Evolutionary conservation across 2,113 vertebrate genomes (phyloP), one percentile per base, ranked within the genome.

Genomic region (Bungarus multicinctus): DNA sequence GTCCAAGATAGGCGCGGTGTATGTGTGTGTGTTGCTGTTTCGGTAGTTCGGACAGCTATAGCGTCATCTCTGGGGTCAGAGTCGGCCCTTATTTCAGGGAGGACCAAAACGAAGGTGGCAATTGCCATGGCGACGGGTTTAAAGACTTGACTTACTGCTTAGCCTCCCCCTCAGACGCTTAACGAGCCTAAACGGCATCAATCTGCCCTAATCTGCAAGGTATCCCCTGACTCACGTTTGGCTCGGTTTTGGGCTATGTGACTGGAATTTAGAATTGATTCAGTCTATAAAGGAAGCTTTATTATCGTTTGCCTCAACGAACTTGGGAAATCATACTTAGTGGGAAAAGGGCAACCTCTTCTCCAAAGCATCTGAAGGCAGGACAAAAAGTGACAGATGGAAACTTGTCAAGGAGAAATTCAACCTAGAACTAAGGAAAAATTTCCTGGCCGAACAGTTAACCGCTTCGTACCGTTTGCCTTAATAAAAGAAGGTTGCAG

Each of bases 81-180:
- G 50, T 22, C n/a, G 54, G 55, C 55, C 5, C 25, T 87, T 50
- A 4, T 30, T 64, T 92, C n/a, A 8, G 47, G 25, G 20, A 27
- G 69, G 89, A n/a, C 11, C 43, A 64, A 47, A 18, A 27, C 5
- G 11, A 50, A 27, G 5, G n/a, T 53, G 14, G 20, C 53, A 30
- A 54, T 45, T 89, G 54, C 64, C 92, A 89, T 85, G 88, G 53
- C 52, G 30, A 89, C 91, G 10, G 50, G n/a, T 16, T n/a, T 27
- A 16, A 18, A 89, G 54, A n/a, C 27, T 64, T 89, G 25, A 34
- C 30, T 23, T 22, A 45, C 45, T 18, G 5, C 10, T 91, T n/a
- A 18, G 39, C n/a, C 55, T 27, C 5, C 34, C 14, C 22, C 16
- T 53, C 12, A n/a, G 54, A 23, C 0, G 43, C 54, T 89, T 39